Evolutionary conservation across 2,888 invertebrate species (phyloP).

Genomic region (Erebia epiphron): DNA sequence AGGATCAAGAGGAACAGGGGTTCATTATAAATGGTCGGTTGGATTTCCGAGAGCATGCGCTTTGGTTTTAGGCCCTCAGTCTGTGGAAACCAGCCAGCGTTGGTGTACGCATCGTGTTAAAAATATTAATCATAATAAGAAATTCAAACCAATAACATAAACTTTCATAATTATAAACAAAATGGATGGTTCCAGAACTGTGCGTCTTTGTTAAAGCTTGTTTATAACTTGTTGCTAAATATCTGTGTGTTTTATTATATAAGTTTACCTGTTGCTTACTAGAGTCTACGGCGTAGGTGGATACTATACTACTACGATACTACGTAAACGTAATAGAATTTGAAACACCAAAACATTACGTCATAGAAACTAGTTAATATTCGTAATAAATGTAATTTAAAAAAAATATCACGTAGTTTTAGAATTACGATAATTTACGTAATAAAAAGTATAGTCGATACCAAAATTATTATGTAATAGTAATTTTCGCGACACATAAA

Average conservation of each 20-base stretch:
- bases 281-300: constrained; percentile 46
- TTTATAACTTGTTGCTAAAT: constrained; percentile 30
- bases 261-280: constrained; percentile 52
- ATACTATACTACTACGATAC: constrained; percentile 2
- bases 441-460: no score
- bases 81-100: constrained; percentile 33
- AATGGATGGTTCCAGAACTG: constrained; percentile 4
- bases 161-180: constrained; percentile 12
- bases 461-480: no score
- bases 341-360: background rate
- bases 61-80: constrained; percentile 42
- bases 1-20: constrained; percentile 47
- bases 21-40: constrained; percentile 51
- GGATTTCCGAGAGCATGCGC: constrained; percentile 67
- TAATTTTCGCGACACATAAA: no score
- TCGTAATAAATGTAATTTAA: background rate
- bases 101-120: constrained; percentile 21
- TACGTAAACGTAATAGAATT: background rate
- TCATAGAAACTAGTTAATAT: background rate
- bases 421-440: no score
- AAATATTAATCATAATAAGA: constrained; percentile 2
- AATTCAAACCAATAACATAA: constrained; percentile 1
- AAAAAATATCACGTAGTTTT: background rate
- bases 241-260: constrained; percentile 41
- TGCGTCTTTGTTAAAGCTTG: constrained; percentile 16